These are phyloP conservation scores for Caretta caretta DNA, from an alignment of 2,113 vertebrate species.

Conservation along the genomic window DNA sequence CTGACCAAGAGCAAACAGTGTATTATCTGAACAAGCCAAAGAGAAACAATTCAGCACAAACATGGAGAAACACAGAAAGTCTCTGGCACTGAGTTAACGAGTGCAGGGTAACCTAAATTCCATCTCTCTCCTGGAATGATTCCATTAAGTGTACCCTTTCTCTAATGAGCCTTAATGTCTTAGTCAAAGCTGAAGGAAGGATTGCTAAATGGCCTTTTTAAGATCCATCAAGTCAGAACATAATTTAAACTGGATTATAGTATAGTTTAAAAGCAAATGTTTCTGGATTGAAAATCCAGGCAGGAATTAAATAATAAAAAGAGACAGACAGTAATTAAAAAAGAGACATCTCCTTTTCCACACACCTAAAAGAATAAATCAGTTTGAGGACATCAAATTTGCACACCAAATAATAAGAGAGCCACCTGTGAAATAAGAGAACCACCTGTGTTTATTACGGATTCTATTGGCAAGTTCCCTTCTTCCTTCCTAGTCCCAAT, in stretches of 20 bases:
- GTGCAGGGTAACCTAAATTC: fast-evolving
- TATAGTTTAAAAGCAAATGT: neutral
- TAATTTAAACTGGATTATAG: neutral
- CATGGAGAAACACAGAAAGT: fast-evolving
- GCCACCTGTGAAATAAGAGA: neutral
- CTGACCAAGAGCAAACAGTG: neutral
- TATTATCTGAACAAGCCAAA: neutral
- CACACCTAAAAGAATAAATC: neutral
- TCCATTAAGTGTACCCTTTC: neutral
- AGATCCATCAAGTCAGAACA: neutral
- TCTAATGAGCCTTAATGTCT: neutral
- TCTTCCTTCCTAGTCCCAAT: neutral
- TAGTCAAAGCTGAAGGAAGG: neutral
- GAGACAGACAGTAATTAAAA: neutral
- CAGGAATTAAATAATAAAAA: neutral
- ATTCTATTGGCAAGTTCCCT: neutral
- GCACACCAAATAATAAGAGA: neutral
- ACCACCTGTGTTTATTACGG: neutral
- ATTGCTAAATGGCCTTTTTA: neutral
- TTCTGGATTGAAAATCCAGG: neutral
- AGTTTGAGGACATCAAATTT: neutral
- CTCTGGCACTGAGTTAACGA: neutral
- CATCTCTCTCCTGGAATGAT: neutral
- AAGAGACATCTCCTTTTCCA: neutral
- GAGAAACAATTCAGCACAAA: neutral